Evolutionary conservation across 92 coral and sea anemone genomes (phyloP).

Genomic region (Isaurus tuberculatus): DNA sequence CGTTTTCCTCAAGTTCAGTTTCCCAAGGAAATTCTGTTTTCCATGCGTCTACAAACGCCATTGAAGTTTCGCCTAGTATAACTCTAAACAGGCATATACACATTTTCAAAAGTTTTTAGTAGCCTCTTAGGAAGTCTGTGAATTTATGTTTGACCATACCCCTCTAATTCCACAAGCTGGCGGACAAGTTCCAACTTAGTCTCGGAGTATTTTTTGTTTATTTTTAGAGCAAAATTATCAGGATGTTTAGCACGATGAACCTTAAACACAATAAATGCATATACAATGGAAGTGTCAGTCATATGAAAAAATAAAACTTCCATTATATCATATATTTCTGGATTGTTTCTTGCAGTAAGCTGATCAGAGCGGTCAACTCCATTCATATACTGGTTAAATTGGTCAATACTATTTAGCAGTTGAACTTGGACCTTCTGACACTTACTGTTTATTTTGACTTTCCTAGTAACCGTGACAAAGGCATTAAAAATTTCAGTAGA

Average conservation of each 20-base stretch:
- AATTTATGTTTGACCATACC: background rate
- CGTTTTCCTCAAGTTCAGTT: too few relatives aligned
- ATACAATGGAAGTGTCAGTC: constrained; percentile 8
- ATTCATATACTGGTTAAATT: background rate
- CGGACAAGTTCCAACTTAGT: constrained; percentile 16
- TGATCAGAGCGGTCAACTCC: constrained; percentile 17
- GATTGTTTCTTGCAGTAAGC: background rate
- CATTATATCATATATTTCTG: background rate
- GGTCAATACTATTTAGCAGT: background rate
- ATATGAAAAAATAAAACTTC: constrained; percentile 1
- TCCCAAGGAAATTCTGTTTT: too few relatives aligned
- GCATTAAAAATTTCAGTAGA: background rate
- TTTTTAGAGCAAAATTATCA: constrained; percentile 5
- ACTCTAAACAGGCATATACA: background rate
- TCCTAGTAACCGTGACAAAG: background rate
- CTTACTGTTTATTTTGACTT: background rate
- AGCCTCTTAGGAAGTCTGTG: constrained; percentile 5
- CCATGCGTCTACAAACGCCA: constrained; percentile 22
- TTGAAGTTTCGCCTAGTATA: constrained; percentile 4
- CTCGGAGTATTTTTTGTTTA: background rate
- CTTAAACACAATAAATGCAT: constrained; percentile 1
- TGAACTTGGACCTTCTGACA: background rate
- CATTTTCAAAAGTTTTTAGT: background rate
- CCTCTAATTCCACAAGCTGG: background rate
- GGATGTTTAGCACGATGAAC: background rate